These are phyloP conservation scores for Augochlorella aurata DNA, from an alignment of 2,888 invertebrate species.

Conservation along the genomic window DNA sequence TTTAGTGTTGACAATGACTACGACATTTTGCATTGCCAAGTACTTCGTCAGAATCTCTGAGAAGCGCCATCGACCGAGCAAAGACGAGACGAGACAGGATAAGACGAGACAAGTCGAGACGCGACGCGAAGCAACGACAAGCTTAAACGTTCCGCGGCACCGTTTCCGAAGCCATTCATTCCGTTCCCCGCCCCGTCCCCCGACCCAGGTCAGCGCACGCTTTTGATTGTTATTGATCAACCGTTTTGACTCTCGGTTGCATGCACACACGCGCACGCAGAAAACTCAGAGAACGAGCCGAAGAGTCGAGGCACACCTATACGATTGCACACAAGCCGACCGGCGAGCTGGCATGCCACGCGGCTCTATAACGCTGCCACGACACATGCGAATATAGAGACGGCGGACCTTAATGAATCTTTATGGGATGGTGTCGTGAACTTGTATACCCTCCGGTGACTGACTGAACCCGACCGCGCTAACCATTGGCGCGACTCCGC, in stretches of 20 bases:
- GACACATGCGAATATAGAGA: slow-evolving; percentile 78
- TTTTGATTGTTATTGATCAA: slow-evolving; percentile 80
- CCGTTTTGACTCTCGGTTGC: slow-evolving; percentile 73
- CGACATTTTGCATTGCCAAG: background rate
- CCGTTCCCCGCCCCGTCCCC: slow-evolving; percentile 13
- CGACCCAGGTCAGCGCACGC: slow-evolving; percentile 59
- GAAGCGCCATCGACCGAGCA: background rate
- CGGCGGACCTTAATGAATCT: slow-evolving; percentile 81
- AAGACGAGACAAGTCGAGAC: slow-evolving; percentile 21
- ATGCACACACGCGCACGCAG: slow-evolving; percentile 26
- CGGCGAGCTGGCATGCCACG: slow-evolving; percentile 66
- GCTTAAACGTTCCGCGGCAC: slow-evolving; percentile 47
- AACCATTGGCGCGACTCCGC: slow-evolving; percentile 74
- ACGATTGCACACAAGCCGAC: slow-evolving; percentile 34
- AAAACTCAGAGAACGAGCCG: slow-evolving; percentile 30
- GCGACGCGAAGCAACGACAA: slow-evolving; percentile 18
- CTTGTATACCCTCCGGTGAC: slow-evolving; percentile 81
- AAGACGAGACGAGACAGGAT: too few relatives aligned
- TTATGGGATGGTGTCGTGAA: slow-evolving; percentile 82
- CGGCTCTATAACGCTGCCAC: slow-evolving; percentile 78
- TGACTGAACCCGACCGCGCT: slow-evolving; percentile 78
- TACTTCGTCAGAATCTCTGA: background rate
- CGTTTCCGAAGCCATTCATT: slow-evolving; percentile 60
- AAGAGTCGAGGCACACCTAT: slow-evolving; percentile 9
- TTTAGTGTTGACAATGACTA: too few relatives aligned